phyloP scores from a whole-genome alignment of 2,888 invertebrate species.

The Coelopa pilipes region DNA sequence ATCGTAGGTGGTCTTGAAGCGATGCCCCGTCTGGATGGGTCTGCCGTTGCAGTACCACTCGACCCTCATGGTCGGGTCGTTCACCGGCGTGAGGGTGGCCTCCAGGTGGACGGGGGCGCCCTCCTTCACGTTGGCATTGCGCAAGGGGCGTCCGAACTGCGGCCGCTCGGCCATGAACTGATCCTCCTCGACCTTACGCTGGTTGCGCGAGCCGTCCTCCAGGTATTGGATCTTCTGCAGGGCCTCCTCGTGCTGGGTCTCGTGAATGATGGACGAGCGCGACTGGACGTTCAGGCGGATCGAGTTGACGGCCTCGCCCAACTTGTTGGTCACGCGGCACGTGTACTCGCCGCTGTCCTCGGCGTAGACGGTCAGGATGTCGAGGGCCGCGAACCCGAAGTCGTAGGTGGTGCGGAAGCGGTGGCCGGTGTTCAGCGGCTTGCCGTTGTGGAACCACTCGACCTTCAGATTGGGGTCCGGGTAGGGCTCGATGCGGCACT shows the following conservation, averaged over 20 bases:
- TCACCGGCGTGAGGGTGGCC: conserved; percentile 94
- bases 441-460: conserved; percentile 94
- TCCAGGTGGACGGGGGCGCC: conserved; percentile 91
- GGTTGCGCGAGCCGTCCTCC: conserved; percentile 85
- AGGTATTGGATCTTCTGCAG: conserved; percentile 90
- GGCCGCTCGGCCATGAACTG: conserved; percentile 84
- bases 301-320: conserved; percentile 85
- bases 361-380: conserved; percentile 91
- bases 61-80: conserved; percentile 98
- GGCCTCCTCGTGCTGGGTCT: conserved; percentile 93
- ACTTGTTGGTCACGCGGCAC: conserved; percentile 85
- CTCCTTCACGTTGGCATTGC: conserved; percentile 86
- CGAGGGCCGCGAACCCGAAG: conserved; percentile 96
- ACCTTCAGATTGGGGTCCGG: conserved; percentile 89
- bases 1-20: conserved; percentile 96
- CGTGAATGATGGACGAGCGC: conserved; percentile 84
- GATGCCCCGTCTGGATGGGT: conserved; percentile 91
- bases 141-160: conserved; percentile 88
- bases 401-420: conserved; percentile 94
- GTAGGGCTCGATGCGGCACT: conserved; percentile 92
- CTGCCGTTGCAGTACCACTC: conserved; percentile 98
- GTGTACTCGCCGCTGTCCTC: conserved; percentile 95
- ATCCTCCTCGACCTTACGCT: conserved; percentile 79
- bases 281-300: conserved; percentile 85
- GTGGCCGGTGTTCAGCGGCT: conserved; percentile 87